These are phyloP conservation scores for Apteryx mantelli DNA, from an alignment of 2,113 vertebrate genomes.

Conservation along the genomic window DNA sequence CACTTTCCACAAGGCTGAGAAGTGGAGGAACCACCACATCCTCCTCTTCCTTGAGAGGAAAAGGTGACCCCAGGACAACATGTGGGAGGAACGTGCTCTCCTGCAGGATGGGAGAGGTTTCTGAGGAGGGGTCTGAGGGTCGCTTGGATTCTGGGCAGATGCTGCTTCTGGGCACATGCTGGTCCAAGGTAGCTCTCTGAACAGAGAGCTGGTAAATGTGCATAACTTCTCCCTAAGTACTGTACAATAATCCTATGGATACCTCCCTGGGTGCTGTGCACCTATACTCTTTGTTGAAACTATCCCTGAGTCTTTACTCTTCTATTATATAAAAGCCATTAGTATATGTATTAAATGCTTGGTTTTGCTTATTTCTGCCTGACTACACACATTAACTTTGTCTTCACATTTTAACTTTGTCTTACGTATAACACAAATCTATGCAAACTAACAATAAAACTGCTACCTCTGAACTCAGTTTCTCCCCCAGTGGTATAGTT, in stretches of 20 bases:
- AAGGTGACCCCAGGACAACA: background rate
- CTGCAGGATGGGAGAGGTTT: accelerated
- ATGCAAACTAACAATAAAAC: background rate
- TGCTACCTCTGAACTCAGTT: background rate
- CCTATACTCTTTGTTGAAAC: background rate
- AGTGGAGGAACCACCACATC: background rate
- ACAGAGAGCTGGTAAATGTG: background rate
- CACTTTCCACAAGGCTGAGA: background rate
- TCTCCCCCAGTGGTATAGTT: background rate
- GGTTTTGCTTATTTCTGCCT: background rate
- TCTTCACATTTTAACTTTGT: background rate
- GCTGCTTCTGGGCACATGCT: background rate
- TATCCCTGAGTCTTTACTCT: accelerated
- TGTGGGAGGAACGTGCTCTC: accelerated
- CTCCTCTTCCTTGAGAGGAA: accelerated
- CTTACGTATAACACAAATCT: background rate
- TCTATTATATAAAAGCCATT: background rate
- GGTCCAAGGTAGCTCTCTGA: background rate
- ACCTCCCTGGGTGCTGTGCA: accelerated
- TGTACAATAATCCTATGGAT: accelerated
- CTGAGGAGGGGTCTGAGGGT: background rate
- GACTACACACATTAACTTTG: background rate
- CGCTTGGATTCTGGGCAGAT: background rate
- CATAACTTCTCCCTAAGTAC: accelerated
- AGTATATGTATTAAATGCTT: background rate